Base-by-base conservation (phyloP, 1,140 invertebrate species). In the Bombus affinis region DNA sequence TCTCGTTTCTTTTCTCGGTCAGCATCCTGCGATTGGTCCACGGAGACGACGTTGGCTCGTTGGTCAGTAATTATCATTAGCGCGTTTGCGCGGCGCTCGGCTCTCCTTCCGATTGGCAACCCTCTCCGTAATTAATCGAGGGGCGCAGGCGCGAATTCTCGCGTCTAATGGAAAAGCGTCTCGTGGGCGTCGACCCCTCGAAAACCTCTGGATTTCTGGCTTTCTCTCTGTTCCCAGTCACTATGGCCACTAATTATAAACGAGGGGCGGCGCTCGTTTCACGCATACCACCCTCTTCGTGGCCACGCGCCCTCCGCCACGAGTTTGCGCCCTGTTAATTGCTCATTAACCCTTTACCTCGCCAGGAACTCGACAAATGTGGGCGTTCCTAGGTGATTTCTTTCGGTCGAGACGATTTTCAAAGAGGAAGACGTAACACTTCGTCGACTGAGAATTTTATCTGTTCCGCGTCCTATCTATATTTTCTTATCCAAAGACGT, bases 1-100 rank as follows among this genome's bases (percentile, higher is more conserved):
- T 76, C 22, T 76, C 62, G n/a, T 65, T 73, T 28, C 57, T n/a
- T n/a, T 72, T 2, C 35, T 62, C 13, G 53, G 13, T 13, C 75
- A 83, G 81, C 32, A 87, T n/a, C 28, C 62, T 83, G 47, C 79
- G 85, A 92, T 90, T 91, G 91, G 90, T 85, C 86, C 80, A 66
- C 37, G 32, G 65, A 87, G 77, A 83, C 83, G 83, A 81, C 84
- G 79, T 13, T 53, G 71, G 72, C 85, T 88, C 71, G 84, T 91
- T 89, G 92, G 93, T 93, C 92, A 92, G 92, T 93, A 94, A 93
- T 94, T 93, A 94, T 93, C 90, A 93, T 93, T 93, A 93, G 87
- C 87, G 93, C 91, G 93, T 92, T 94, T 94, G 93, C 93, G 93
- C 93, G 89, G 57, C 68, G 70, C 68, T n/a, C 3, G 75, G 66